A percentile compares a stretch with the other conserved stretches of the same genome.
Evolutionary conservation across 2,888 invertebrate genomes (phyloP).

Genomic region (Nudaria mundana): DNA sequence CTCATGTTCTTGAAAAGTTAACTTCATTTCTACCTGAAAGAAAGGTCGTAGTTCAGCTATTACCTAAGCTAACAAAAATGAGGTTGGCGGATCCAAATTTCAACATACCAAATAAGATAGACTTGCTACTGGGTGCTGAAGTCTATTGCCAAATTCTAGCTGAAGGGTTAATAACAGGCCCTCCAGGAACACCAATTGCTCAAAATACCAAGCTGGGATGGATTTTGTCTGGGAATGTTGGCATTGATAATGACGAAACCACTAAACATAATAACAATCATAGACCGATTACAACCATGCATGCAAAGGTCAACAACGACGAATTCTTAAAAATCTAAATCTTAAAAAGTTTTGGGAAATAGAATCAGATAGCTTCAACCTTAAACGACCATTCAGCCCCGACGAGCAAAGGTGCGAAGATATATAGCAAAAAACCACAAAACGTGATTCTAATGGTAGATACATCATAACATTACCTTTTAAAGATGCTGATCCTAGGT

Average conservation of each 20-base stretch:
- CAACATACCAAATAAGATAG: conserved; percentile 1
- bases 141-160: conserved; percentile 16
- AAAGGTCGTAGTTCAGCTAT: neutral
- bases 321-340: no score
- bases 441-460: no score
- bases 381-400: neutral
- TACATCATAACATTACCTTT: neutral
- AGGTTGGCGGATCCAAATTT: conserved; percentile 1
- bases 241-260: neutral
- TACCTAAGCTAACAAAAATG: neutral
- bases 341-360: neutral
- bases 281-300: neutral
- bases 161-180: conserved; percentile 11
- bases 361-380: no score
- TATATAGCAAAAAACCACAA: neutral
- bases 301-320: neutral
- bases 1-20: neutral
- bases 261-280: neutral
- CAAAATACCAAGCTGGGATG: conserved; percentile 26
- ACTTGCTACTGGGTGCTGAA: conserved; percentile 15
- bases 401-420: conserved; percentile 1
- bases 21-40: conserved; percentile 1
- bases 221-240: conserved; percentile 21
- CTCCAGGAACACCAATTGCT: conserved; percentile 9
- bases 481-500: neutral